Base-by-base conservation (phyloP, 2,797 vertebrate species). In the Knipowitschia caucasica region DNA sequence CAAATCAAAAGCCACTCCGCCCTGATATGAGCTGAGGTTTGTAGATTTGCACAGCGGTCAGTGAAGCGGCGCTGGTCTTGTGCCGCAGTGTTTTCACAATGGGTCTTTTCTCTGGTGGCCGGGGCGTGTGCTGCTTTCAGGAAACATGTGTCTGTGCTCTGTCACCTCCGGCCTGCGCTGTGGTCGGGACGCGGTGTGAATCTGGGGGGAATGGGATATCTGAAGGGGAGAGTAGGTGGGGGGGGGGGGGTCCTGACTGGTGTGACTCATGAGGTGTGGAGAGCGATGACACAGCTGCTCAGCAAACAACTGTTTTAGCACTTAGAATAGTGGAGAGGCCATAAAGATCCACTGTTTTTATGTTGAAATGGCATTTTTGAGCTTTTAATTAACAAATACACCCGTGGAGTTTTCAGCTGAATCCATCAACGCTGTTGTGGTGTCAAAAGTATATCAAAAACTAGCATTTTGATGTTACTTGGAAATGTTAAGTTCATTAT, bases 201-300 rank as follows among this genome's bases (percentile, higher is more conserved):
- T 18, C 15, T 29, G 25, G 6, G 44, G 12, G 44, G n/a, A n/a
- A n/a, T n/a, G n/a, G n/a, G n/a, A n/a, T n/a, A n/a, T n/a, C n/a
- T n/a, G n/a, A n/a, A n/a, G n/a, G n/a, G n/a, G n/a, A n/a, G n/a
- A n/a, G n/a, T n/a, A n/a, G n/a, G n/a, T n/a, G n/a, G n/a, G n/a
- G 25, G 6, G 44, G 12, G 44, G 25, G 6, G 44, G 12, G 44
- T 47, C 45, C 45, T 31, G 27, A 10, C 45, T 31, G 45, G 31
- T 47, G 45, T 47, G 27, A 47, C 17, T 47, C 45, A 47, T 47
- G 45, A 31, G 45, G 45, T 47, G 45, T 47, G 45, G 27, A 47
- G n/a, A 26, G 14, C 45, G 7, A 2, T 12, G 27, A 11, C 9
- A 21, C 45, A 47, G 17, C 45, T 47, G 45, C 26, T 31, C 45